Conservation (phyloP, 1,140 invertebrate genomes). For the Telenomus remus region DNA sequence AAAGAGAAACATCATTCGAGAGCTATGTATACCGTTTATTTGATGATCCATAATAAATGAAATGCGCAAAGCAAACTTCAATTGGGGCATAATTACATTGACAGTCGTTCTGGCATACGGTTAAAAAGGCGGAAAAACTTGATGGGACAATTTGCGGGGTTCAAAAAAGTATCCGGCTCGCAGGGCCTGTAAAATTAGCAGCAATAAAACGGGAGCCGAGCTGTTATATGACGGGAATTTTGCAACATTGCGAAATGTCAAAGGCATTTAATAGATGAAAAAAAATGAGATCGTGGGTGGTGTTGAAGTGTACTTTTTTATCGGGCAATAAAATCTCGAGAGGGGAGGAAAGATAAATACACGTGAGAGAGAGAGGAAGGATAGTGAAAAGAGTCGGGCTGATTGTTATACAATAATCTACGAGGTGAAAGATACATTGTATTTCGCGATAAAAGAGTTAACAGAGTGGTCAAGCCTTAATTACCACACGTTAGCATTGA, state of each 20-base stretch:
- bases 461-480: conserved; percentile 46
- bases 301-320: not conserved
- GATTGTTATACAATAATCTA: conserved; percentile 38
- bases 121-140: too few species aligned
- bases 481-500: conserved; percentile 50
- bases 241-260: conserved; percentile 18
- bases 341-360: conserved; percentile 4
- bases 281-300: conserved; percentile 33
- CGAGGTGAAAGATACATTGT: conserved; percentile 48
- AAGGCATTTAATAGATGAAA: conserved; percentile 19
- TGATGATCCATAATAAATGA: conserved; percentile 30
- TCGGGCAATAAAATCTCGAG: conserved; percentile 9
- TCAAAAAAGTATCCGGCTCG: too few species aligned
- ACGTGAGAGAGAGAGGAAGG: not conserved
- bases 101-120: too few species aligned
- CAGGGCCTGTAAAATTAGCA: too few species aligned
- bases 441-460: conserved; percentile 30
- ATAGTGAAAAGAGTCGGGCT: conserved; percentile 8
- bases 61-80: not conserved
- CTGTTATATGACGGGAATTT: too few species aligned
- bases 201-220: too few species aligned
- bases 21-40: not conserved
- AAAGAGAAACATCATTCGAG: not conserved
- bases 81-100: not conserved
- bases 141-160: too few species aligned